Conservation (phyloP, 2,113 vertebrate species). For the Oreochromis niloticus region DNA sequence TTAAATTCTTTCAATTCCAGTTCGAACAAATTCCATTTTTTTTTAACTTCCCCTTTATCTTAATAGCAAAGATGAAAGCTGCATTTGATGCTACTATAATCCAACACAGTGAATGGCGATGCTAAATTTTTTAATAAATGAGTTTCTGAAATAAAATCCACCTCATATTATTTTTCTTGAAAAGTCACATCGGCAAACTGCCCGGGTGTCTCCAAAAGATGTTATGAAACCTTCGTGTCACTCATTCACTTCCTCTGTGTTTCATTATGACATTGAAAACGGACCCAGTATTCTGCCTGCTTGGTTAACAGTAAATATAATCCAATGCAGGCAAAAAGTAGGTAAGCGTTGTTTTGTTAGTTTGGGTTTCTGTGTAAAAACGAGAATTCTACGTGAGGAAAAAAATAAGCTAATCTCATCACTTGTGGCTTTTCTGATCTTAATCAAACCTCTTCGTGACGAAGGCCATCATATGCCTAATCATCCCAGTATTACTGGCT, state of each 20-base stretch:
- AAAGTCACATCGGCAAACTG: not conserved
- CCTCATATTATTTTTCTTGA: not conserved
- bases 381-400: not conserved
- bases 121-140: not conserved
- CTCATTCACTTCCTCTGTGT: not conserved
- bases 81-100: not conserved
- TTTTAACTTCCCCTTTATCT: not conserved
- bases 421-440: constrained; percentile 37
- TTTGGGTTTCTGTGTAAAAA: not conserved
- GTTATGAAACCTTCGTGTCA: not conserved
- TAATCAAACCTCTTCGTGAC: not conserved
- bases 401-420: not conserved
- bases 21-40: not conserved
- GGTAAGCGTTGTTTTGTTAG: not conserved
- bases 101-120: fast-evolving
- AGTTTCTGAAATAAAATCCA: not conserved
- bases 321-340: not conserved
- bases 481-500: not conserved
- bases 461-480: constrained; percentile 22
- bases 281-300: not conserved
- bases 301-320: not conserved
- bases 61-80: not conserved
- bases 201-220: not conserved
- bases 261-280: not conserved
- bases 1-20: not conserved